phyloP scores from a whole-genome alignment of 2,797 vertebrate species.

The Peromyscus melanophrys region DNA sequence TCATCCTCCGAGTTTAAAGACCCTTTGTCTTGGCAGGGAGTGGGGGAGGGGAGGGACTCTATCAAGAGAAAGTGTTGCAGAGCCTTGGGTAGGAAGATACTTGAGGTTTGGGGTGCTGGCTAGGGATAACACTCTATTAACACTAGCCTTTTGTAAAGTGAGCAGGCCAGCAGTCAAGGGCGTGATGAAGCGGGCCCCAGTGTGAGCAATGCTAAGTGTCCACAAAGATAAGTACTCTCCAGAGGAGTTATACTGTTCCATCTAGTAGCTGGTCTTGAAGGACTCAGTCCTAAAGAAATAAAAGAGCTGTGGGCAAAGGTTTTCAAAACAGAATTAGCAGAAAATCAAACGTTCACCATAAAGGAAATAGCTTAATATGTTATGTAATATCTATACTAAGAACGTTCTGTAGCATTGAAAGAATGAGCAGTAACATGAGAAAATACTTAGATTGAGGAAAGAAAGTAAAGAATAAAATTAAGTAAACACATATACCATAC shows the following conservation, averaged over 20 bases:
- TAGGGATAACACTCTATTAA: neutral
- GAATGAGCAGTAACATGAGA: neutral
- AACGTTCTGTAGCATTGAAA: slow-evolving; percentile 45
- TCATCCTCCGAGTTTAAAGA: neutral
- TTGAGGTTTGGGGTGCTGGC: neutral
- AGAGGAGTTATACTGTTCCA: neutral
- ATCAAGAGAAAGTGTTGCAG: neutral
- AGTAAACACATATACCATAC: neutral
- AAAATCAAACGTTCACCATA: neutral
- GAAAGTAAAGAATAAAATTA: slow-evolving; percentile 36
- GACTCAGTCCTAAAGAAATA: slow-evolving; percentile 39
- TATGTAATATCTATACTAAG: neutral
- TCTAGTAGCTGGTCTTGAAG: neutral
- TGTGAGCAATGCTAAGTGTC: too few relatives aligned
- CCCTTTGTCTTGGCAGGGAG: neutral
- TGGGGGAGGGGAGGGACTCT: neutral
- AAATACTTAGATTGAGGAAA: slow-evolving; percentile 28
- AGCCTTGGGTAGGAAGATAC: neutral
- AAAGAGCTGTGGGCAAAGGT: slow-evolving; percentile 49
- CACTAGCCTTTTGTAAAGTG: neutral
- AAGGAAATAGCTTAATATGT: slow-evolving; percentile 47
- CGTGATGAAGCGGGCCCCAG: accelerated
- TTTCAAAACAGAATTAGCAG: slow-evolving; percentile 21
- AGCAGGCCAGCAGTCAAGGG: neutral
- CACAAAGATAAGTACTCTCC: neutral